Percentiles rank a stretch among this genome's conserved stretches.
Conservation (phyloP, 2,888 invertebrate genomes). For the Polietes domitor region DNA sequence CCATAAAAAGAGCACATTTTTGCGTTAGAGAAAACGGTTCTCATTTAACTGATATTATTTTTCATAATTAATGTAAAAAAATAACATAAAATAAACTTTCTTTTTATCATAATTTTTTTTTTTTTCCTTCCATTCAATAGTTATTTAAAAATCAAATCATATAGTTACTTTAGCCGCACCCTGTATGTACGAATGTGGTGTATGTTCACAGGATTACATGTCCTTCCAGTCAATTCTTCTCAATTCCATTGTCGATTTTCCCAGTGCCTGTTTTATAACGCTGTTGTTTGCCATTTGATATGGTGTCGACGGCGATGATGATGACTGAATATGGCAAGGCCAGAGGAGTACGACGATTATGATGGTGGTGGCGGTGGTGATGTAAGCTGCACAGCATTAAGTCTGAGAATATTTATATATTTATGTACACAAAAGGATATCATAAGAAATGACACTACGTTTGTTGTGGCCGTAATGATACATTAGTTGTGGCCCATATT, state of each 20-base stretch:
- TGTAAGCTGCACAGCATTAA: neutral
- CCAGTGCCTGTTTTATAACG: neutral
- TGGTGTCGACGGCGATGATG: neutral
- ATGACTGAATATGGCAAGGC: neutral
- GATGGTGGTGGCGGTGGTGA: neutral
- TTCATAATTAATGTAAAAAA: too few species aligned
- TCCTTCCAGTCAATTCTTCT: neutral
- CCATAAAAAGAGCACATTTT: too few species aligned
- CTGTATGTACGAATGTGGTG: neutral
- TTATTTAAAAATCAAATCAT: too few species aligned
- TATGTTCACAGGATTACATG: neutral
- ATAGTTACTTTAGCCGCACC: too few species aligned
- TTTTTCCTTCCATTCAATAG: too few species aligned
- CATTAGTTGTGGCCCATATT: neutral
- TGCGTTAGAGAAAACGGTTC: too few species aligned
- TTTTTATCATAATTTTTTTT: too few species aligned
- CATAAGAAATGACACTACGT: neutral
- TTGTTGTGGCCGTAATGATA: neutral
- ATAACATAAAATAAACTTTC: too few species aligned
- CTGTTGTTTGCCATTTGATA: constrained; percentile 3
- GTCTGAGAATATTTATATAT: neutral
- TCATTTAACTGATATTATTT: too few species aligned
- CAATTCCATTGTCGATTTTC: neutral
- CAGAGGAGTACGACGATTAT: neutral
- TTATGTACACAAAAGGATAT: neutral